Evolutionary conservation across 2,888 invertebrate species (phyloP).

Genomic region (Lasius fuliginosus): DNA sequence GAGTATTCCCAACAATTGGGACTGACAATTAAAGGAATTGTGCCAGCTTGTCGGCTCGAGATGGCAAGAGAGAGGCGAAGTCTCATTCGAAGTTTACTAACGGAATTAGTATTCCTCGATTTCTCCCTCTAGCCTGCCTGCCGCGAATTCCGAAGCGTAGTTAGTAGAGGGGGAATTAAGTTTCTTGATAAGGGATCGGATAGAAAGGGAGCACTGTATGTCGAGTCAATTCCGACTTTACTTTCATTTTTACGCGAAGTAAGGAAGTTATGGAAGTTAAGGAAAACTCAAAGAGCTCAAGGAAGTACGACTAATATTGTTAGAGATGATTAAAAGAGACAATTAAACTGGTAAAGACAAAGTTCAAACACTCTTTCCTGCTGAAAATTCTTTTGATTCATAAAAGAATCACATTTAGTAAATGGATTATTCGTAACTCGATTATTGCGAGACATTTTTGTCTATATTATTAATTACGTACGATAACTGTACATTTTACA

Average conservation of each 20-base stretch:
- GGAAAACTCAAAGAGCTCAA: constrained; percentile 22
- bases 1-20: constrained; percentile 37
- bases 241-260: constrained; percentile 36
- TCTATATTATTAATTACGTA: neutral
- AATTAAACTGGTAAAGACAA: constrained; percentile 22
- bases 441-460: neutral
- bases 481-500: neutral
- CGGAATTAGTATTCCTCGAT: constrained; percentile 49
- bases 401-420: neutral
- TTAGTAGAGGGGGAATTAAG: constrained; percentile 45
- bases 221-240: constrained; percentile 40
- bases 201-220: constrained; percentile 33
- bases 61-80: neutral
- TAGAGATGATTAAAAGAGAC: constrained; percentile 37
- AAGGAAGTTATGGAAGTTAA: constrained; percentile 45
- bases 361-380: neutral
- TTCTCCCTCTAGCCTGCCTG: neutral
- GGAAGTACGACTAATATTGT: constrained; percentile 41
- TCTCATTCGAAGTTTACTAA: constrained; percentile 46
- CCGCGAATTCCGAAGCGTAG: constrained; percentile 32
- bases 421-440: neutral
- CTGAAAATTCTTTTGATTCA: neutral
- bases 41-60: constrained; percentile 38
- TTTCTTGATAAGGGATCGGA: constrained; percentile 50
- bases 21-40: constrained; percentile 60